Conservation (phyloP, 2,113 vertebrate genomes). For the Aldabrachelys gigantea region DNA sequence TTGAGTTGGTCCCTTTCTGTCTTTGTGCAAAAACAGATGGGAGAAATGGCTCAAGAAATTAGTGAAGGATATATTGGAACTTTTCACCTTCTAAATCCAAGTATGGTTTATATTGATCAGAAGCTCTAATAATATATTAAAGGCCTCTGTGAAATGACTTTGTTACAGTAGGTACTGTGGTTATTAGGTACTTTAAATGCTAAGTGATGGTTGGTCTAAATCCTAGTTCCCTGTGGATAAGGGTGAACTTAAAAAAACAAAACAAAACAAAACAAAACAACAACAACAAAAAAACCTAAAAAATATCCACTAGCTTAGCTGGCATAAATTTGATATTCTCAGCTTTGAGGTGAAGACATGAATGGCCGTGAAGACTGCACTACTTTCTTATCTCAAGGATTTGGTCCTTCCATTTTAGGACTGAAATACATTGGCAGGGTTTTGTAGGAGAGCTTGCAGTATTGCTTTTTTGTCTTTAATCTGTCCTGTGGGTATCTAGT, state of each 20-base stretch:
- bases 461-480: neutral
- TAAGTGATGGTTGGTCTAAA: neutral
- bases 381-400: neutral
- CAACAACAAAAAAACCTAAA: neutral
- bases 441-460: neutral
- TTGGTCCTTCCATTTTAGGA: neutral
- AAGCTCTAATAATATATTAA: slow-evolving; percentile 5
- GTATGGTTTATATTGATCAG: neutral
- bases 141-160: neutral
- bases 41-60: neutral
- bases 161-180: no score
- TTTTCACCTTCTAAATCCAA: neutral
- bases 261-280: no score
- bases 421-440: neutral
- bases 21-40: neutral
- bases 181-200: neutral
- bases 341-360: neutral
- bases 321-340: neutral
- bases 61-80: neutral
- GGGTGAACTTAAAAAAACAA: neutral
- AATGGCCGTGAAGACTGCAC: neutral
- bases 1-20: neutral
- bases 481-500: no score
- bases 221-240: neutral
- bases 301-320: neutral